These are phyloP conservation scores for Piprites chloris DNA, from an alignment of 2,113 vertebrate genomes.

Conservation along the genomic window DNA sequence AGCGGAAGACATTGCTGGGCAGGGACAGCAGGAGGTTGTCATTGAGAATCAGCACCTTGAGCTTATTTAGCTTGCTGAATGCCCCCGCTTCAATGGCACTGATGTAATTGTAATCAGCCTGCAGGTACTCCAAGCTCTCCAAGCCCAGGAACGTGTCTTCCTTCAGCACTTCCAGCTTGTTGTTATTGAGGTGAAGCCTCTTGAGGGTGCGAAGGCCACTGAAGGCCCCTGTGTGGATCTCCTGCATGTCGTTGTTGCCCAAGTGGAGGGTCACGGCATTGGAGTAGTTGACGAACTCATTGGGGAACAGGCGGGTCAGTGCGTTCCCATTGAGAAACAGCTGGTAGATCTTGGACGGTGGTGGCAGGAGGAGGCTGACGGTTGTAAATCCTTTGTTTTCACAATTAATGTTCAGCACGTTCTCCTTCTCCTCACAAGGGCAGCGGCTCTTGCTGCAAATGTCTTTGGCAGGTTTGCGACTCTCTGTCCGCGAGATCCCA, in stretches of 20 bases:
- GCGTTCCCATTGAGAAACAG: conserved; percentile 96
- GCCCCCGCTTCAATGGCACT: conserved; percentile 91
- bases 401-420: conserved; percentile 93
- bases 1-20: conserved; percentile 95
- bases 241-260: conserved; percentile 95
- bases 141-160: conserved; percentile 93
- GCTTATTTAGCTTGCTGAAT: conserved; percentile 94
- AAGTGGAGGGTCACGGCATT: conserved; percentile 94
- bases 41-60: conserved; percentile 97
- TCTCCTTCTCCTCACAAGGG: conserved; percentile 94
- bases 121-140: conserved; percentile 95
- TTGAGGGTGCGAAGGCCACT: conserved; percentile 90
- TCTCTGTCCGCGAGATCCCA: conserved; percentile 87
- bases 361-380: conserved; percentile 87
- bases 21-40: conserved; percentile 94
- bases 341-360: conserved; percentile 92
- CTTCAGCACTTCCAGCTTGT: conserved; percentile 91
- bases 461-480: conserved; percentile 97
- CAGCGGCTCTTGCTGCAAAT: conserved; percentile 97
- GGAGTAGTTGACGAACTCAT: conserved; percentile 94
- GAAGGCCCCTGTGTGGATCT: conserved; percentile 90
- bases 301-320: conserved; percentile 86
- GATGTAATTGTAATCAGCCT: conserved; percentile 98
- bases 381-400: conserved; percentile 97
- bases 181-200: conserved; percentile 95